Evolutionary conservation across 2,888 invertebrate genomes (phyloP).

Genomic region (Scaeva pyrastri): DNA sequence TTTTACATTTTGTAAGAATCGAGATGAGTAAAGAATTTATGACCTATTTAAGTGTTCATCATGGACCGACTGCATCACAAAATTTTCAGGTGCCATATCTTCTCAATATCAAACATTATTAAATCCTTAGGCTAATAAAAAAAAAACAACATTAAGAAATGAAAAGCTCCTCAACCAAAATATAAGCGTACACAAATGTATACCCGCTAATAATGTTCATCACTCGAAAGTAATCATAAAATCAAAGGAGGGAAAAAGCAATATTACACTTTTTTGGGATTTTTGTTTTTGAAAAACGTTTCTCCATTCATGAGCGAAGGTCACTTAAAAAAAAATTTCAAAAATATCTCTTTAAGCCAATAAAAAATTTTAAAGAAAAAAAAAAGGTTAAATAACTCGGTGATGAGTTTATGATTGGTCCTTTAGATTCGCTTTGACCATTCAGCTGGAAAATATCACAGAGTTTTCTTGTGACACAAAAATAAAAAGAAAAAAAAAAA

Average conservation of each 20-base stretch:
- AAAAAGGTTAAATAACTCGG: slow-evolving; percentile 22
- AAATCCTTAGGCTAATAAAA: too few species aligned
- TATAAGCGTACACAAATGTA: too few species aligned
- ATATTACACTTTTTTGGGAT: neutral
- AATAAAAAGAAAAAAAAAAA: slow-evolving; percentile 45
- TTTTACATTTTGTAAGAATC: too few species aligned
- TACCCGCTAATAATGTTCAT: neutral
- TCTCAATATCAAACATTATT: too few species aligned
- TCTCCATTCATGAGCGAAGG: neutral
- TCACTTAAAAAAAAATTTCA: slow-evolving; percentile 2
- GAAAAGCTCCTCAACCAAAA: neutral
- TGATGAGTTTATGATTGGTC: slow-evolving; percentile 65
- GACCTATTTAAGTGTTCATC: too few species aligned
- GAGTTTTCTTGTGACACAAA: slow-evolving; percentile 47
- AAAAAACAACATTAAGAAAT: neutral
- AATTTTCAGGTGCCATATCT: too few species aligned
- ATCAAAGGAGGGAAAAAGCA: slow-evolving; percentile 37
- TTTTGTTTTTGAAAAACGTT: neutral
- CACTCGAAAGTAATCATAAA: slow-evolving; percentile 19
- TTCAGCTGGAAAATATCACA: slow-evolving; percentile 50
- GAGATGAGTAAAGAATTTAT: too few species aligned
- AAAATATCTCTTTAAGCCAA: neutral
- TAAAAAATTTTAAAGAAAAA: neutral
- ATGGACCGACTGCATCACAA: too few species aligned
- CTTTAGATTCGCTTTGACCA: slow-evolving; percentile 57